Conservation (phyloP, 1,140 invertebrate genomes). For the Drosophila miranda region DNA sequence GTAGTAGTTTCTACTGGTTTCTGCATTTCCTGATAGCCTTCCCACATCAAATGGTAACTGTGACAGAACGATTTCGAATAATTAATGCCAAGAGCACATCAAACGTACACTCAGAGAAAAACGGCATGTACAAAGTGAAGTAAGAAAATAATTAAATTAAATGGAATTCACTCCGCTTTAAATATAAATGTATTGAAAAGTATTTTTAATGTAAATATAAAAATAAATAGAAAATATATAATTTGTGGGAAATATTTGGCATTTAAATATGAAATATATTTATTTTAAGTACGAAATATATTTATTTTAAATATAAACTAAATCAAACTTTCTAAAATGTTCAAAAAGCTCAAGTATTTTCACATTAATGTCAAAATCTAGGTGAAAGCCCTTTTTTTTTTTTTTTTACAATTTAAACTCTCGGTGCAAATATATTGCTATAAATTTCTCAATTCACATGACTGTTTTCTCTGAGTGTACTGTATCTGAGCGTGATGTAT, state of each 20-base stretch:
- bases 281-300: no score
- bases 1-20: not conserved
- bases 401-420: no score
- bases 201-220: not conserved
- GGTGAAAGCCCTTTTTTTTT: not conserved
- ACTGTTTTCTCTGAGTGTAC: no score
- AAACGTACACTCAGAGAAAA: conserved; percentile 22
- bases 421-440: not conserved
- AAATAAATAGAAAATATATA: conserved; percentile 12
- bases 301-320: no score
- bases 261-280: no score
- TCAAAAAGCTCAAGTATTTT: no score
- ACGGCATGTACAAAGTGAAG: not conserved
- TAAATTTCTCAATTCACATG: no score
- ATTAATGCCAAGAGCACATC: conserved; percentile 72
- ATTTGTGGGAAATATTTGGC: no score
- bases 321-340: no score
- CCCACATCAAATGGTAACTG: conserved; percentile 39
- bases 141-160: conserved; percentile 8
- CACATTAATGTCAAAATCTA: no score
- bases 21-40: conserved; percentile 17
- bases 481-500: conserved; percentile 36
- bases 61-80: conserved; percentile 70
- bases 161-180: not conserved
- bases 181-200: no score